Percentiles rank a stretch among this genome's conserved stretches.
Evolutionary conservation across 2,797 vertebrate genomes (phyloP).

Genomic region (Odontamblyopus lacepedii): DNA sequence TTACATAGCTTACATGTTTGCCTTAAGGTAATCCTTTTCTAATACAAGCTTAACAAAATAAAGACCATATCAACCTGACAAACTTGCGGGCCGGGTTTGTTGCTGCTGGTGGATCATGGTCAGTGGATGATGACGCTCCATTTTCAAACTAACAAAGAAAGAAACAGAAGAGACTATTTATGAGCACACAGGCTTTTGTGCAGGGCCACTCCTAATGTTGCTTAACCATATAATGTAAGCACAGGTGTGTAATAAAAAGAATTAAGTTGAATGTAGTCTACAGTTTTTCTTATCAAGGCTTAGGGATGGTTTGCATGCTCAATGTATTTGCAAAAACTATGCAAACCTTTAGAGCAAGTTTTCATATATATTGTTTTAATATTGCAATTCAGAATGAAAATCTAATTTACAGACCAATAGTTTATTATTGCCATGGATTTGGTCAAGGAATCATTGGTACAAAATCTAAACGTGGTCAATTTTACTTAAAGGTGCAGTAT

Average conservation of each 20-base stretch:
- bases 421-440: background rate
- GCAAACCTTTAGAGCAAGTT: background rate
- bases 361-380: background rate
- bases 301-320: slow-evolving; percentile 51
- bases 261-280: slow-evolving; percentile 42
- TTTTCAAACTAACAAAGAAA: slow-evolving; percentile 62
- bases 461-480: too few species aligned
- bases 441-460: background rate
- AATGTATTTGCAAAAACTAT: slow-evolving; percentile 15
- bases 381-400: background rate
- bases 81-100: slow-evolving; percentile 64
- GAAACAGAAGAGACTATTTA: slow-evolving; percentile 24
- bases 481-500: too few species aligned
- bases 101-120: slow-evolving; percentile 35
- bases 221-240: slow-evolving; percentile 26
- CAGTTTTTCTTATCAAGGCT: slow-evolving; percentile 42
- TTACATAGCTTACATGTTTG: slow-evolving; percentile 21
- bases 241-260: slow-evolving; percentile 45
- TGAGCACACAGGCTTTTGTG: slow-evolving; percentile 25
- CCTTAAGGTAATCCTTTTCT: slow-evolving; percentile 4
- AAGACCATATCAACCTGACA: slow-evolving; percentile 69
- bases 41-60: background rate
- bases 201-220: slow-evolving; percentile 45
- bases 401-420: background rate
- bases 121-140: slow-evolving; percentile 28